A percentile compares a stretch with the other conserved stretches of the same genome.
Evolutionary conservation across 2,888 invertebrate species (phyloP).

Genomic region (Theretra japonica): DNA sequence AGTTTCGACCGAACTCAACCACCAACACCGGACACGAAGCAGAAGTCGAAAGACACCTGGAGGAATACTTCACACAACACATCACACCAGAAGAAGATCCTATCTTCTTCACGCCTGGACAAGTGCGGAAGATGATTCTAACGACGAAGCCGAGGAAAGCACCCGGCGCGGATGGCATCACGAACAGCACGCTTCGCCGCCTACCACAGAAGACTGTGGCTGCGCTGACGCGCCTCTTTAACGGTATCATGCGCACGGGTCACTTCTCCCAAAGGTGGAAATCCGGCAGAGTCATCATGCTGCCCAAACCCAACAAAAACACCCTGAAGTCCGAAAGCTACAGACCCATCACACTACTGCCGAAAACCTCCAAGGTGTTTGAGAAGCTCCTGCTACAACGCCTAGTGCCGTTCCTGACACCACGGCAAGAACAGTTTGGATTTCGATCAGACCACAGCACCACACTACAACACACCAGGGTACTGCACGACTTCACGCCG

Average conservation of each 20-base stretch:
- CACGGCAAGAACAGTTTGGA: background rate
- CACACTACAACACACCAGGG: background rate
- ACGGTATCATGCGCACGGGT: background rate
- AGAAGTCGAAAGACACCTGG: background rate
- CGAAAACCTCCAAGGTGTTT: too few species aligned
- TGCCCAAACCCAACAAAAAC: too few species aligned
- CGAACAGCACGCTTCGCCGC: background rate
- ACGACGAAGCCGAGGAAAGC: conserved; percentile 1
- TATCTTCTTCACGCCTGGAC: background rate
- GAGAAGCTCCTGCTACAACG: too few species aligned
- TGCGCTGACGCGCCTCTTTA: background rate
- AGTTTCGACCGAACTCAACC: background rate
- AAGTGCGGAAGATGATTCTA: background rate
- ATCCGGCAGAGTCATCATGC: too few species aligned
- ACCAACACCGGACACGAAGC: background rate
- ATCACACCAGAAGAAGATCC: background rate
- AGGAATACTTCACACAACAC: background rate
- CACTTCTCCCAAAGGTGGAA: too few species aligned
- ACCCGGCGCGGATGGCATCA: conserved; percentile 13
- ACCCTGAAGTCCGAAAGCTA: too few species aligned
- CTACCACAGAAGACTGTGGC: conserved; percentile 3
- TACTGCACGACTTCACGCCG: background rate
- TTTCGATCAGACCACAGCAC: background rate
- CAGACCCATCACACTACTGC: too few species aligned
- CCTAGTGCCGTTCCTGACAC: too few species aligned